phyloP scores from a whole-genome alignment of 2,113 vertebrate genomes.

The Poecile atricapillus region DNA sequence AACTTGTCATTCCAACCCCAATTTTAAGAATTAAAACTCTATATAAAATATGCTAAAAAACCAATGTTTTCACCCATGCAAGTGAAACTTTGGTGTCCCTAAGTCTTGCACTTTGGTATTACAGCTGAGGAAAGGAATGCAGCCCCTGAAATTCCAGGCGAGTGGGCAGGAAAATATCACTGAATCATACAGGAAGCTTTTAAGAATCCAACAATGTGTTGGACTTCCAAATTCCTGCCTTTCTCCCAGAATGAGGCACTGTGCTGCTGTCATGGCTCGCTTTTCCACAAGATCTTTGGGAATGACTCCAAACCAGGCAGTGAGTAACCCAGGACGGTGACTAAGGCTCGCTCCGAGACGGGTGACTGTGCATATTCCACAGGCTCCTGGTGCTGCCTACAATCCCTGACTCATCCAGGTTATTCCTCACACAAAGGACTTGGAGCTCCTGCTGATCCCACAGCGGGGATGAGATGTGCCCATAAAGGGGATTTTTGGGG shows the following conservation, averaged over 20 bases:
- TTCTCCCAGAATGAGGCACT: fast-evolving
- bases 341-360: neutral
- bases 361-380: neutral
- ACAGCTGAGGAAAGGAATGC: neutral
- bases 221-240: neutral
- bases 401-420: neutral
- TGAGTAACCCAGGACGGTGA: fast-evolving
- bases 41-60: neutral
- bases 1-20: too few relatives aligned
- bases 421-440: fast-evolving
- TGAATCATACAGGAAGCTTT: neutral
- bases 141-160: fast-evolving
- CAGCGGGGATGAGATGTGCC: fast-evolving
- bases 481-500: neutral
- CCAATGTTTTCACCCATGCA: fast-evolving
- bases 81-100: fast-evolving
- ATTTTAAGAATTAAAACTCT: neutral
- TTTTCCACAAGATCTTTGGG: neutral
- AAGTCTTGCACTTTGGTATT: fast-evolving
- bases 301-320: fast-evolving
- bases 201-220: neutral
- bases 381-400: fast-evolving
- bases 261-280: neutral
- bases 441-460: neutral
- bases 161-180: neutral